A percentile compares a stretch with the other conserved stretches of the same genome.
phyloP scores from a whole-genome alignment of 2,113 vertebrate species.

The Solea solea region DNA sequence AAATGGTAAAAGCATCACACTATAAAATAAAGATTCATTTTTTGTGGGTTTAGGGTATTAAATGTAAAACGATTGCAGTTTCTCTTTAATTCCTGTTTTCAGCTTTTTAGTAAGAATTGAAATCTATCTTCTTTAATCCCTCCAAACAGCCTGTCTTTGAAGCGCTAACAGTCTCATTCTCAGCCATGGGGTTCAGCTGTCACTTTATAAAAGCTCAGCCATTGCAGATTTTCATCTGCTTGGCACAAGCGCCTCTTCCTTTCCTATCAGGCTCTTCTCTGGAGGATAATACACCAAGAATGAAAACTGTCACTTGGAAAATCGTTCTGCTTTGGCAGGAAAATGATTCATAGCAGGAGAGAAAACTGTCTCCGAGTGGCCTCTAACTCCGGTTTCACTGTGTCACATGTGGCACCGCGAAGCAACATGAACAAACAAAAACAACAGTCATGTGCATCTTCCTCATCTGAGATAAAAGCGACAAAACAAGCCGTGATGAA shows the following conservation, averaged over 20 bases:
- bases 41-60: background rate
- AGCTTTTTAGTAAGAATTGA: conserved; percentile 33
- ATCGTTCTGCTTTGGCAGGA: conserved; percentile 36
- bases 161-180: conserved; percentile 40
- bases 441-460: conserved; percentile 53
- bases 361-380: conserved; percentile 29
- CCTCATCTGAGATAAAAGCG: conserved; percentile 17
- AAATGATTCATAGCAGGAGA: conserved; percentile 39
- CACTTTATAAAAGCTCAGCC: conserved; percentile 55
- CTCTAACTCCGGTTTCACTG: conserved; percentile 28
- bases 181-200: conserved; percentile 77
- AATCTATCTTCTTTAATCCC: conserved; percentile 38
- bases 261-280: conserved; percentile 52
- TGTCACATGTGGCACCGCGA: conserved; percentile 55
- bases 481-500: conserved; percentile 8
- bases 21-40: conserved; percentile 2
- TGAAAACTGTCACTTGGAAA: conserved; percentile 56
- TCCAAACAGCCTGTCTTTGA: conserved; percentile 26
- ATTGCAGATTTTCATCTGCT: conserved; percentile 72
- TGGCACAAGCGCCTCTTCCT: conserved; percentile 66
- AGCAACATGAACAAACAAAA: conserved; percentile 19
- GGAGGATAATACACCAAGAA: conserved; percentile 61
- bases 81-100: conserved; percentile 12
- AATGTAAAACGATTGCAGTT: background rate
- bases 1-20: conserved; percentile 26